A percentile compares a stretch with the other conserved stretches of the same genome.
These are phyloP conservation scores for Porites lobata DNA, from an alignment of 92 coral and sea anemone genomes.

Conservation along the genomic window DNA sequence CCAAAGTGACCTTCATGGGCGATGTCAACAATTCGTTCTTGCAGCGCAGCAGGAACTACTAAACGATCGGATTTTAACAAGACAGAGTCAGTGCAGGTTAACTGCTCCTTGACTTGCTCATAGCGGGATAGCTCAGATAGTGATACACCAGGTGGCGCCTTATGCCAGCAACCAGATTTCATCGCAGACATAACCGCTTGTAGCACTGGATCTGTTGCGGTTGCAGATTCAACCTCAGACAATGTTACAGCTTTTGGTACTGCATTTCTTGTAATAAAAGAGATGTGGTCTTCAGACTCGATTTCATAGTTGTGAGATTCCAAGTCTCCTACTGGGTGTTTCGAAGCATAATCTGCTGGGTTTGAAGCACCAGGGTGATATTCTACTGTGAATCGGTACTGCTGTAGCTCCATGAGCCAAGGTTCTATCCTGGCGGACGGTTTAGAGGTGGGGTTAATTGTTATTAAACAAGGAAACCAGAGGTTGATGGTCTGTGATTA, in stretches of 20 bases:
- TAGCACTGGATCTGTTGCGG: conserved; percentile 56
- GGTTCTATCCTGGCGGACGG: conserved; percentile 56
- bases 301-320: conserved; percentile 21
- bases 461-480: too few relatives aligned
- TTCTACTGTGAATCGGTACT: conserved; percentile 48
- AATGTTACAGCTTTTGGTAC: background rate
- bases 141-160: too few relatives aligned
- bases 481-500: too few relatives aligned
- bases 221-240: conserved; percentile 46
- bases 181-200: conserved; percentile 58
- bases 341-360: conserved; percentile 51
- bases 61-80: conserved; percentile 37
- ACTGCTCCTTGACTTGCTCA: conserved; percentile 43
- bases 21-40: conserved; percentile 61
- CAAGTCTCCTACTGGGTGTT: conserved; percentile 61
- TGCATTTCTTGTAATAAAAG: too few relatives aligned
- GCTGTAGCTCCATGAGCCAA: conserved; percentile 55
- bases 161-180: too few relatives aligned
- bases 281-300: too few relatives aligned
- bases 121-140: too few relatives aligned
- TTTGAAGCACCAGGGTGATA: conserved; percentile 39
- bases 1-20: conserved; percentile 78
- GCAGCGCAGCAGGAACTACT: conserved; percentile 44
- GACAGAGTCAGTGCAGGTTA: conserved; percentile 57
- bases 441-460: background rate